Conservation (phyloP, 2,888 invertebrate genomes). For the Panorpa germanica region DNA sequence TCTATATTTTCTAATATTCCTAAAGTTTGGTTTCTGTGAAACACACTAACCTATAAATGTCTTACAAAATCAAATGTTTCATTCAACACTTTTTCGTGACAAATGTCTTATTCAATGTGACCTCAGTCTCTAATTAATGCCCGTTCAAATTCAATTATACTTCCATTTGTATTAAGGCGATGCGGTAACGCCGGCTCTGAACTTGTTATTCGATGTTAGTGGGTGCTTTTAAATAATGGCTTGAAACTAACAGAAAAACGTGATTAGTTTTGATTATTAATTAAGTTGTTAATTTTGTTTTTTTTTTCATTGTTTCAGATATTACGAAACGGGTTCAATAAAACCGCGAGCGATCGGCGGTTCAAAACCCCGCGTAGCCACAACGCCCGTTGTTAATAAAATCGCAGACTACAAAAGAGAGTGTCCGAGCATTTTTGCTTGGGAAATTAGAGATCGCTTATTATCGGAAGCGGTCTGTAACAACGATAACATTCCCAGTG, state of each 20-base stretch:
- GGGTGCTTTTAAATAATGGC: constrained; percentile 3
- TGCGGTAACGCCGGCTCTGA: too few species aligned
- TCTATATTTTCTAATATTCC: too few species aligned
- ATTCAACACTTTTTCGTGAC: too few species aligned
- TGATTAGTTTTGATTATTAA: neutral
- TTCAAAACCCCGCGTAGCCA: constrained; percentile 89
- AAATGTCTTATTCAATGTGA: too few species aligned
- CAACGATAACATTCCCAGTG: constrained; percentile 95
- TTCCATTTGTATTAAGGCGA: too few species aligned
- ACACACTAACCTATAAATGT: too few species aligned
- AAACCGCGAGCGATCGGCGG: constrained; percentile 95
- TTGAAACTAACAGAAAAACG: too few species aligned
- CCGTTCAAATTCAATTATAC: too few species aligned
- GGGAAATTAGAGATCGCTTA: constrained; percentile 93
- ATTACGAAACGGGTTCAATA: constrained; percentile 96
- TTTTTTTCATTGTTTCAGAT: constrained; percentile 37
- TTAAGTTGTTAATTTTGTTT: constrained; percentile 6
- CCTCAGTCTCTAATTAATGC: too few species aligned
- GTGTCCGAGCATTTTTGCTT: constrained; percentile 95
- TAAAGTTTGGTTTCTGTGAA: too few species aligned
- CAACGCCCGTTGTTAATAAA: constrained; percentile 82
- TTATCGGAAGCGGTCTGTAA: constrained; percentile 90
- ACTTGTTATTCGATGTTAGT: too few species aligned
- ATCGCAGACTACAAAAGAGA: constrained; percentile 94
- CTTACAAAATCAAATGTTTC: too few species aligned